These are phyloP conservation scores for Centropus unirufus DNA, from an alignment of 2,113 vertebrate genomes.

Conservation along the genomic window DNA sequence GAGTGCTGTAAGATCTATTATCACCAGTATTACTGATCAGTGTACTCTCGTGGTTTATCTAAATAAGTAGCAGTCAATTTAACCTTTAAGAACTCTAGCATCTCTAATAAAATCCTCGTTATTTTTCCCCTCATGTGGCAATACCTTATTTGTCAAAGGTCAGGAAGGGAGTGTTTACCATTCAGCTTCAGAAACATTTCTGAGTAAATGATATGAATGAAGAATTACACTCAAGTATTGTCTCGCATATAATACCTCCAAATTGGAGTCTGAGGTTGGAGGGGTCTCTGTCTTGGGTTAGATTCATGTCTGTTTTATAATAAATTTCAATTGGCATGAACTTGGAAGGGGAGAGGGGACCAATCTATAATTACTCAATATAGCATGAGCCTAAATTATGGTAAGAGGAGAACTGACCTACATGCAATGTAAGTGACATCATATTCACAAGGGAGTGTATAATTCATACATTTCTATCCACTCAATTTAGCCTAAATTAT, in stretches of 20 bases:
- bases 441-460: neutral
- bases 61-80: conserved; percentile 46
- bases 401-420: neutral
- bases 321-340: neutral
- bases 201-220: neutral
- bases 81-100: neutral
- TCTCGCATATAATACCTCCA: neutral
- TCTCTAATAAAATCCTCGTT: neutral
- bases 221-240: neutral
- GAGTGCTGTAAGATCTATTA: conserved; percentile 4
- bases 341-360: neutral
- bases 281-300: neutral
- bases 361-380: neutral
- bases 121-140: neutral
- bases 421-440: neutral
- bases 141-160: conserved; percentile 9
- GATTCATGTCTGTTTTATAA: neutral
- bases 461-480: neutral
- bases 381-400: neutral
- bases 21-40: neutral
- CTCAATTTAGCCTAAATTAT: neutral
- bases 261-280: neutral
- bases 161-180: neutral
- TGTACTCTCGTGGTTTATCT: conserved; percentile 11
- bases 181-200: conserved; percentile 17